phyloP scores from a whole-genome alignment of 2,888 invertebrate species.

The Caenorhabditis sp. region DNA sequence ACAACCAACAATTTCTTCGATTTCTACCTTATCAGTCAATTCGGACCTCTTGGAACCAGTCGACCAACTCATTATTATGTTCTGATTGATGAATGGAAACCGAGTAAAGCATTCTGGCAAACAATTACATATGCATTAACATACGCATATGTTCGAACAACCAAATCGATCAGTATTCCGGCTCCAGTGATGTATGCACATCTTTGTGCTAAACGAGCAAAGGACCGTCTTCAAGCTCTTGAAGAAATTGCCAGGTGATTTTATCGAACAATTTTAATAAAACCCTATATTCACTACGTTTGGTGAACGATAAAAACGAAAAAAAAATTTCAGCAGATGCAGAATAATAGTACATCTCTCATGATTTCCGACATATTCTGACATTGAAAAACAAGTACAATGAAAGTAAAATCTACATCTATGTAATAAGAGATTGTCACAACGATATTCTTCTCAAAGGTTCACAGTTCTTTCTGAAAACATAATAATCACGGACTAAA shows the following conservation, averaged over 20 bases:
- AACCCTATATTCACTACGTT: too few relatives aligned
- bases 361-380: too few relatives aligned
- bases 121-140: constrained; percentile 64
- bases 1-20: constrained; percentile 65
- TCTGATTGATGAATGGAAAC: constrained; percentile 57
- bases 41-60: constrained; percentile 64
- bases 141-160: constrained; percentile 67
- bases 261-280: too few relatives aligned
- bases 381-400: too few relatives aligned
- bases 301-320: too few relatives aligned
- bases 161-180: constrained; percentile 63
- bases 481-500: too few relatives aligned
- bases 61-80: constrained; percentile 69
- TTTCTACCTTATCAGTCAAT: constrained; percentile 67
- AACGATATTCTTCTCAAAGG: too few relatives aligned
- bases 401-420: too few relatives aligned
- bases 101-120: constrained; percentile 29
- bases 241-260: not conserved
- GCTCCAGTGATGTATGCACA: constrained; percentile 66
- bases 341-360: too few relatives aligned
- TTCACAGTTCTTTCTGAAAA: too few relatives aligned
- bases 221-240: not conserved
- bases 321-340: too few relatives aligned
- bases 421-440: too few relatives aligned
- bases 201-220: constrained; percentile 64